Conservation (phyloP, 2,113 vertebrate species). For the Pica pica region DNA sequence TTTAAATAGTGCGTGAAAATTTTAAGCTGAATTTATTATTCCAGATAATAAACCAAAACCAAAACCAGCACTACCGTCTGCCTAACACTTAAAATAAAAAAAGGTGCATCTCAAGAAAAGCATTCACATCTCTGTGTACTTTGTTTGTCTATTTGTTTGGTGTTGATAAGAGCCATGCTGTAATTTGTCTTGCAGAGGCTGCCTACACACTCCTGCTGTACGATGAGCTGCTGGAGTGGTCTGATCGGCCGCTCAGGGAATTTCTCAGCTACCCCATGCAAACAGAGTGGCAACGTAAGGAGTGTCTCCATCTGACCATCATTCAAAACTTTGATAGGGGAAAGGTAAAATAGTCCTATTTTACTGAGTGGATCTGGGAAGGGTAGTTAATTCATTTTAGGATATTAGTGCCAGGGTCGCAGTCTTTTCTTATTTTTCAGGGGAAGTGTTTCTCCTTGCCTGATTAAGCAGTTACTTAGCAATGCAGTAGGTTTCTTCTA, state of each 20-base stretch:
- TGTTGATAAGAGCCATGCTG: neutral
- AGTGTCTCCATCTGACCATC: conserved; percentile 92
- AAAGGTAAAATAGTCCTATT: conserved; percentile 67
- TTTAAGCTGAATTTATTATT: neutral
- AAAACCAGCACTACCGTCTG: neutral
- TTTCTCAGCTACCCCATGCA: conserved; percentile 98
- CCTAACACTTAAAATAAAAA: neutral
- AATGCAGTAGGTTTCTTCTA: neutral
- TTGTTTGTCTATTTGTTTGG: neutral
- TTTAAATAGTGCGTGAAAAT: neutral
- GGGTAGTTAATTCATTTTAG: neutral
- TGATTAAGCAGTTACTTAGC: neutral
- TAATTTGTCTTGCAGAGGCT: conserved; percentile 78
- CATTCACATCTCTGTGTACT: neutral
- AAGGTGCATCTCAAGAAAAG: neutral
- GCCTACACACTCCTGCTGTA: conserved; percentile 94
- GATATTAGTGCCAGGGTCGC: neutral
- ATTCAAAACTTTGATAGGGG: conserved; percentile 96
- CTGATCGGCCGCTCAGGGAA: conserved; percentile 89
- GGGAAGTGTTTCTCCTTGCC: neutral
- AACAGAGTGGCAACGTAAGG: conserved; percentile 96
- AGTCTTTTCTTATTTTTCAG: neutral
- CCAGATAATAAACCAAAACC: neutral
- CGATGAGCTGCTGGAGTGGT: conserved; percentile 95
- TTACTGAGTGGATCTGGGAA: neutral